Evolutionary conservation across 1,140 invertebrate species (phyloP).

Genomic region (Drosophila orosa): DNA sequence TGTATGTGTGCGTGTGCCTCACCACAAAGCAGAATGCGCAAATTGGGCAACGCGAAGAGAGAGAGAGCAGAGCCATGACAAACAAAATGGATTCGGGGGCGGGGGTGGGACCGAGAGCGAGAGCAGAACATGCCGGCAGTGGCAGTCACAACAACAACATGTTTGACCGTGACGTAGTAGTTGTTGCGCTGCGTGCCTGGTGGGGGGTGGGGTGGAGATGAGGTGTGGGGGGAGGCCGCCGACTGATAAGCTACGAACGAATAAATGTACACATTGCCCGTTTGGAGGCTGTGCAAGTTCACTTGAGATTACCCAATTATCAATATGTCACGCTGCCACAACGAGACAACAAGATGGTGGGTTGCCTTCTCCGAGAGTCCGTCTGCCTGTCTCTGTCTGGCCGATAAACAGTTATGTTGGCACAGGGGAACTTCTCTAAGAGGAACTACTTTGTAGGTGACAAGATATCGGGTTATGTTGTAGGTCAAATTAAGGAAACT

Average conservation of each 20-base stretch:
- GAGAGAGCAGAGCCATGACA: conserved; percentile 45
- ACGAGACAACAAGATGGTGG: conserved; percentile 41
- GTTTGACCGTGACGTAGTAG: conserved; percentile 58
- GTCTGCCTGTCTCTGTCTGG: conserved; percentile 23
- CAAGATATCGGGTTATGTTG: background rate
- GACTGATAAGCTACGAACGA: conserved; percentile 27
- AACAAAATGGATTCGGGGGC: conserved; percentile 40
- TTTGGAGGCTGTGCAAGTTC: conserved; percentile 38
- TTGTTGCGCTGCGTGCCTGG: conserved; percentile 62
- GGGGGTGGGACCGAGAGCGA: background rate
- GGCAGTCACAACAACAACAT: conserved; percentile 55
- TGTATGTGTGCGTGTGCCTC: conserved; percentile 60
- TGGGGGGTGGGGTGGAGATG: background rate
- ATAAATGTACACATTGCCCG: conserved; percentile 31
- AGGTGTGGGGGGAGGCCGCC: background rate
- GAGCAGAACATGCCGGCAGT: conserved; percentile 60
- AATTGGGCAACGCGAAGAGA: conserved; percentile 56
- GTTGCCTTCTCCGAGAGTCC: conserved; percentile 10
- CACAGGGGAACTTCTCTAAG: conserved; percentile 18
- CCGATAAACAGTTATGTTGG: conserved; percentile 36
- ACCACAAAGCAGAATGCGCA: conserved; percentile 69
- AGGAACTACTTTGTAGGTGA: background rate
- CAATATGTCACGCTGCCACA: conserved; percentile 45
- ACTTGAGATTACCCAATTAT: conserved; percentile 57
- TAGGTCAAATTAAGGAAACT: background rate